phyloP scores from a whole-genome alignment of 2,113 vertebrate genomes.

The Montifringilla adamsi region DNA sequence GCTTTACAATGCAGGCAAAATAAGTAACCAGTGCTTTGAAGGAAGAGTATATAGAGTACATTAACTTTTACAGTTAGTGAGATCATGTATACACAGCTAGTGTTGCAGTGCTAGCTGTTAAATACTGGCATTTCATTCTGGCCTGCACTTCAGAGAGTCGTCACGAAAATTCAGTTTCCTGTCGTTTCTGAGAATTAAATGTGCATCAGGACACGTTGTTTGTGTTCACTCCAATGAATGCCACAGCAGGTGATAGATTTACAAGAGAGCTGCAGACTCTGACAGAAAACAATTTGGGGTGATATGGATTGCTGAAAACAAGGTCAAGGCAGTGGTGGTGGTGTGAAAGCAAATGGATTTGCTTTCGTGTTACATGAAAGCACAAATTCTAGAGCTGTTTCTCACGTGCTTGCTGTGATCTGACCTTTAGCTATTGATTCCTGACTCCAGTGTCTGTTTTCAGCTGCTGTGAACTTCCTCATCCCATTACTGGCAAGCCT shows the following conservation, averaged over 20 bases:
- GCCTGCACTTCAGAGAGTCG: background rate
- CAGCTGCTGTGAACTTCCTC: constrained; percentile 24
- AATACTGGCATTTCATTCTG: background rate
- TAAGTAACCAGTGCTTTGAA: background rate
- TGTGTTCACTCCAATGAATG: background rate
- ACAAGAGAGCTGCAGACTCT: background rate
- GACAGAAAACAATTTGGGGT: constrained; percentile 27
- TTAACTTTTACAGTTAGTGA: background rate
- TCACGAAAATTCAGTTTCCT: background rate
- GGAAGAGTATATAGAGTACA: background rate
- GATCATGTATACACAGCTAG: background rate
- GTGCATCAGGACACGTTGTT: background rate
- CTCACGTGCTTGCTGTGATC: constrained; percentile 8
- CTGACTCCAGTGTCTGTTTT: background rate
- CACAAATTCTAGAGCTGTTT: constrained; percentile 39
- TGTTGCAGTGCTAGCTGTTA: background rate
- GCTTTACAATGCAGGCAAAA: background rate
- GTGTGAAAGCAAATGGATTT: constrained; percentile 37
- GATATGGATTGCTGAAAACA: constrained; percentile 38
- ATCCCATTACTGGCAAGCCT: background rate
- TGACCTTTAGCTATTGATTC: constrained; percentile 51
- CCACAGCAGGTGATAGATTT: constrained; percentile 23
- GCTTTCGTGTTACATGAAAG: constrained; percentile 19
- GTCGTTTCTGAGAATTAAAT: background rate
- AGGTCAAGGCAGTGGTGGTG: background rate